Base-by-base conservation (phyloP, 2,888 invertebrate genomes). In the Orthosia gothica region DNA sequence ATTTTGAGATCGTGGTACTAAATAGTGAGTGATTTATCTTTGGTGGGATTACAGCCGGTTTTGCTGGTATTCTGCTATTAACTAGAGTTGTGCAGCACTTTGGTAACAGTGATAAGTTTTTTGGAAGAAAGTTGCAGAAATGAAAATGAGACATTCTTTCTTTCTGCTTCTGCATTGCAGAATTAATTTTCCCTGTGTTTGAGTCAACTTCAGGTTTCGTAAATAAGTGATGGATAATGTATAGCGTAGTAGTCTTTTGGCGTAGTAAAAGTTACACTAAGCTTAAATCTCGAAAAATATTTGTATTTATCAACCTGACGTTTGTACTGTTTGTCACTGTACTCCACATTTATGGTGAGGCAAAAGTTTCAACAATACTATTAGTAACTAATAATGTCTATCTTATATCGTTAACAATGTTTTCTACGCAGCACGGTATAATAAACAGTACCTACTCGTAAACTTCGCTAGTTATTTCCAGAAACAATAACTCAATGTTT, bases 401-500 rank as follows among this genome's bases (percentile, higher is more conserved):
- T 40, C 40, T 40, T 9, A 40, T 40, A 40, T 32, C 16, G 7
- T 18, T 62, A 47, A 5, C n/a, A 62, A 20, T 16, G 16, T 16
- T 3, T 16, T 5, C 5, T 7, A n/a, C 5, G 11, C 26, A 47
- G 26, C 26, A 7, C 16, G 5, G 18, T 58, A 12, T 20, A 20
- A 3, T 11, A 11, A 52, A n/a, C 5, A 23, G 1, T 45, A 49
- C 5, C 26, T 3, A 32, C 32, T 32, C 32, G 9, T 40, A 47
- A 75, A 54, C 18, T 63, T 47, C 0, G 5, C 13, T 54, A 16
- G 52, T 62, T 47, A 75, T 52, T 73, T 47, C 75, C 32, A 54
- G 45, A 18, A n/a, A 73, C 47, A 76, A 63, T 32, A 75, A 20
- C 20, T 64, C 32, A 23, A 47, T 76, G 20, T 74, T 47, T 73